Evolutionary conservation across 1,140 invertebrate species (phyloP), one percentile per base, ranked within the genome.

Genomic region (Trichoplusia ni): DNA sequence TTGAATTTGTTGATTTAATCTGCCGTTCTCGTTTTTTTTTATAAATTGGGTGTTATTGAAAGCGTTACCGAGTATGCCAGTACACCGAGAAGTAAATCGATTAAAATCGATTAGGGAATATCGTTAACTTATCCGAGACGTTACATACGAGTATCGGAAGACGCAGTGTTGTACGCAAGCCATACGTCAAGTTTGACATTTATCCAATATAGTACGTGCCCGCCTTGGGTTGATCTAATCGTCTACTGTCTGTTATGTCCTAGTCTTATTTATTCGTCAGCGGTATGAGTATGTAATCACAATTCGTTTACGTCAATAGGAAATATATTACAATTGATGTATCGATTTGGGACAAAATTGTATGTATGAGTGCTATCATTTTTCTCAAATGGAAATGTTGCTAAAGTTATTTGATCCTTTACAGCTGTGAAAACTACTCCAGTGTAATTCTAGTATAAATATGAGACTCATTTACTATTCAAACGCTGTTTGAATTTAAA

Each of bases 121-220:
- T 13, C 40, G 40, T 19, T 19, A 60, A 47, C 16, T 60, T 35
- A 35, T 16, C 18, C 18, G 14, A 31, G 23, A 37, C 29, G 46
- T 51, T 3, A n/a, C 31, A n/a, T n/a, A n/a, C n/a, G n/a, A n/a
- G 13, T 13, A 27, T 53, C 31, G 18, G 31, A 58, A 68, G 66
- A 63, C 60, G 53, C 53, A 59, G 35, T 40, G 42, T 62, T 64
- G 49, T 64, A 69, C 72, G 68, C 68, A 75, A 47, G 64, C 73
- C 71, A 83, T 86, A 81, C 64, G 79, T 84, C 82, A 84, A 78
- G 67, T 79, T 83, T 83, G 81, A 86, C 82, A 73, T 83, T 81
- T 81, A 86, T 81, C 84, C 84, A 86, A 86, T 84, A 84, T 79
- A 79, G 53, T 82, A 86, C 84, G 82, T 84, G 84, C 67, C 64